phyloP scores from a whole-genome alignment of 2,888 invertebrate species.

The Drosophila anomalipes region DNA sequence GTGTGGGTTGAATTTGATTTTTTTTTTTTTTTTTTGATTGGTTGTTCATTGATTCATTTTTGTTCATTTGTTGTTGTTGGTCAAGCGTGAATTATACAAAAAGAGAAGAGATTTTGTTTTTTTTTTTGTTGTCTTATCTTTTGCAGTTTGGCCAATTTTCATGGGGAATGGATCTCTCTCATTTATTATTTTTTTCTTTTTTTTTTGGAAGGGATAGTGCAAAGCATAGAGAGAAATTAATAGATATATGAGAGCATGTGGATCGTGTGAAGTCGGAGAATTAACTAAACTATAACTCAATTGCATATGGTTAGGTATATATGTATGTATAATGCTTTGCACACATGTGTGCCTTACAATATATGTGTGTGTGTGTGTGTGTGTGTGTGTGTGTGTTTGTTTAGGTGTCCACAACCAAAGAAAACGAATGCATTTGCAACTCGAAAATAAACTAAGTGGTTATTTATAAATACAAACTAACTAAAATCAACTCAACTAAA shows the following conservation, averaged over 20 bases:
- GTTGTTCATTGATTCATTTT: neutral
- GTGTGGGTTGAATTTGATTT: constrained; percentile 40
- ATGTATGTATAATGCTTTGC: neutral
- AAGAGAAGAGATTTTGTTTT: constrained; percentile 36
- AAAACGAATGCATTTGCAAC: constrained; percentile 5
- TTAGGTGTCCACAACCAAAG: constrained; percentile 44
- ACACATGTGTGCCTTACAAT: neutral
- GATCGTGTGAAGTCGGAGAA: neutral
- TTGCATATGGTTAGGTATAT: constrained; percentile 4
- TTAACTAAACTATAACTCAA: constrained; percentile 29
- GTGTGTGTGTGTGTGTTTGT: constrained; percentile 8
- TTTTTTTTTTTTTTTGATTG: neutral
- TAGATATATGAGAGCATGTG: constrained; percentile 10
- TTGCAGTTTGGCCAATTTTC: constrained; percentile 21
- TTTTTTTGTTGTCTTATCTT: constrained; percentile 2
- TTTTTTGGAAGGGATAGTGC: constrained; percentile 23
- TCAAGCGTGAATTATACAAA: constrained; percentile 53
- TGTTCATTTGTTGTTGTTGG: constrained; percentile 26
- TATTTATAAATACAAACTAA: constrained; percentile 16
- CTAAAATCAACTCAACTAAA: constrained; percentile 33
- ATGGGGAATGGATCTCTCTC: constrained; percentile 21
- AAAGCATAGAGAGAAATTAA: constrained; percentile 34
- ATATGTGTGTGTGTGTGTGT: neutral
- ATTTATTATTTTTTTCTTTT: neutral
- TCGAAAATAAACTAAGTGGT: constrained; percentile 26